phyloP scores from a whole-genome alignment of 2,888 invertebrate species.

The Hyalella azteca region DNA sequence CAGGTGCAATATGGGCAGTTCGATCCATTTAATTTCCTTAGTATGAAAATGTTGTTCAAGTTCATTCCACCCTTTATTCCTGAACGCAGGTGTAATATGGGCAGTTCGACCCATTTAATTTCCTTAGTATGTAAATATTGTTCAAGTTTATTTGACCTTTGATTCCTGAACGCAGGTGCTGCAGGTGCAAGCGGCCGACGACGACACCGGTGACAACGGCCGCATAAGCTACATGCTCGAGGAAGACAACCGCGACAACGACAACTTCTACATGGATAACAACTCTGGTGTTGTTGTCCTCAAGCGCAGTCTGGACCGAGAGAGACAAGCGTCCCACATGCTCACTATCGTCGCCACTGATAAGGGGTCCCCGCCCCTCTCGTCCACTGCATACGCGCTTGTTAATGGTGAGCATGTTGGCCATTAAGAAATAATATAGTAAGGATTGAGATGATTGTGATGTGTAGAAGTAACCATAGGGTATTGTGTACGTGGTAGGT shows the following conservation, averaged over 20 bases:
- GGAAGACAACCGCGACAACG: slow-evolving; percentile 60
- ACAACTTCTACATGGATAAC: slow-evolving; percentile 79
- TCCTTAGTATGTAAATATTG: no score
- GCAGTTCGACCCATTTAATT: no score
- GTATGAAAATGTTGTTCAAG: no score
- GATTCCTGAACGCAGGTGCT: slow-evolving; percentile 52
- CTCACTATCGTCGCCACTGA: slow-evolving; percentile 83
- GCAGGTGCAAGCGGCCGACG: slow-evolving; percentile 48
- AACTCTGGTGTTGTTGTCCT: slow-evolving; percentile 78
- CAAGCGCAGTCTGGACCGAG: slow-evolving; percentile 79
- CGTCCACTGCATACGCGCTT: slow-evolving; percentile 75
- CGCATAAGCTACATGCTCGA: slow-evolving; percentile 47
- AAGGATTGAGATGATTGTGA: no score
- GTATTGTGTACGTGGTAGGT: no score
- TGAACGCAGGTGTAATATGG: no score
- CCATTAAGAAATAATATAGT: no score
- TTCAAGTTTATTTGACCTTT: no score
- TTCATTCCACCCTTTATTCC: no score
- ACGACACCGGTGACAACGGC: slow-evolving; percentile 53
- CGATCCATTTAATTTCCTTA: no score
- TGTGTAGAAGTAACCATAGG: no score
- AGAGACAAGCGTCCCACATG: slow-evolving; percentile 68
- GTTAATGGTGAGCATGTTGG: slow-evolving; percentile 65
- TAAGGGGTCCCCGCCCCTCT: slow-evolving; percentile 77
- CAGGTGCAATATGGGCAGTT: no score